Evolutionary conservation across 2,888 invertebrate species (phyloP), one percentile per base, ranked within the genome.

Genomic region (Euproctis similis): DNA sequence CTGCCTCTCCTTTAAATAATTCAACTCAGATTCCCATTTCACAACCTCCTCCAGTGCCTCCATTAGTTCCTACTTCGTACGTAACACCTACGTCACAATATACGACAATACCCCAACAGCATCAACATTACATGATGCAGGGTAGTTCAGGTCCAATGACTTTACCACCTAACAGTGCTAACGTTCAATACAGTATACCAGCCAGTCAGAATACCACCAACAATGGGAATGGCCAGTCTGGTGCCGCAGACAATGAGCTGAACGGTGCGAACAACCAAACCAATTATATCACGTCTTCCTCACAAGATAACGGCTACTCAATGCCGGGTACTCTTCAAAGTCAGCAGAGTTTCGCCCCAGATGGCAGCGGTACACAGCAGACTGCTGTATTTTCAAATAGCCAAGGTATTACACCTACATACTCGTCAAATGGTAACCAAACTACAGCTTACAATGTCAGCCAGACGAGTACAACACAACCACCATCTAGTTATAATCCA

Each of bases 41-140:
- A 0, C 80, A 80, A 42, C 55, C 63, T 2, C 60, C 58, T 2
- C 68, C 71, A 0, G 58, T 77, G 0, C 78, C 78, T 9, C 81
- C 81, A 50, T 48, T 82, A 14, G 40, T 80, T 0, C 71, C 69
- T 0, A 80, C 69, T 29, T 65, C 76, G 0, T 82, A 64, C 30
- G 50, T 74, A 10, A 73, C 76, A 0, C 77, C 81, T 0, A 78
- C 78, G 0, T 65, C 75, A 1, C 81, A 82, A 32, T 81, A 76
- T 34, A 59, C 66, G 1, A 53, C 56, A 1, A 58, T 81, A 58
- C 76, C 68, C 0, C 73, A 69, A 6, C 81, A 82, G 30, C 81
- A 81, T 32, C 73, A 69, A 5, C 81, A 82, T 28, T 82, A 81
- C 31, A 68, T 82, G 64, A 72, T 84, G 67, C 81, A 76, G 34